Conservation (phyloP, 2,113 vertebrate genomes). For the Corapipo altera region DNA sequence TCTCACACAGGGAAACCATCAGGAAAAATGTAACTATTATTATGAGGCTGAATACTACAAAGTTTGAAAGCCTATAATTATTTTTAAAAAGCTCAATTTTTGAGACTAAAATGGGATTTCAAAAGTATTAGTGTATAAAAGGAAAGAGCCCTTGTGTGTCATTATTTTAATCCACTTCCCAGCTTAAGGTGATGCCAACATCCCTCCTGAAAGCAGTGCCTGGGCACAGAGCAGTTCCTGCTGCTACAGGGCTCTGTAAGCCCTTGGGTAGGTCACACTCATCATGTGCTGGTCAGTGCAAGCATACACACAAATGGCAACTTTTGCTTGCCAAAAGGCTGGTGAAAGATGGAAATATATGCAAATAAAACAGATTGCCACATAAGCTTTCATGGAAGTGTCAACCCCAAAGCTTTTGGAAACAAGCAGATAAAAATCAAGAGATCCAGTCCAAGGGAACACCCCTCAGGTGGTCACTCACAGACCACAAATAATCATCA, state of each 20-base stretch:
- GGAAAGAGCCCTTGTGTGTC: neutral
- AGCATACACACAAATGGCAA: neutral
- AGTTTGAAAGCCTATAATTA: neutral
- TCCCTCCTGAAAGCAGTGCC: neutral
- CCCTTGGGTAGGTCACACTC: accelerated
- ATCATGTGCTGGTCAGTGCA: neutral
- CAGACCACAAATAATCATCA: neutral
- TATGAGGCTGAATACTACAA: neutral
- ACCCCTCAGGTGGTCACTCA: neutral
- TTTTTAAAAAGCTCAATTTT: neutral
- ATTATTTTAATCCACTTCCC: neutral
- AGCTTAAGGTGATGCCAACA: neutral
- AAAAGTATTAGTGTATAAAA: neutral
- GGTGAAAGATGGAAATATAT: neutral
- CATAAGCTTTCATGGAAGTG: accelerated
- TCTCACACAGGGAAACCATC: neutral
- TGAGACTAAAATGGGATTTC: neutral
- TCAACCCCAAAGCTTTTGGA: neutral
- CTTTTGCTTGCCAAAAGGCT: neutral
- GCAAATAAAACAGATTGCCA: neutral
- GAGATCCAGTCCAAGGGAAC: neutral
- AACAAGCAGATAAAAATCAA: neutral
- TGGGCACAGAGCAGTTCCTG: neutral
- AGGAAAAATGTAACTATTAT: neutral
- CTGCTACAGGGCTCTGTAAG: neutral